A percentile compares a stretch with the other conserved stretches of the same genome.
Conservation (phyloP, 2,797 vertebrate species). For the Sebastes ruberrimus region DNA sequence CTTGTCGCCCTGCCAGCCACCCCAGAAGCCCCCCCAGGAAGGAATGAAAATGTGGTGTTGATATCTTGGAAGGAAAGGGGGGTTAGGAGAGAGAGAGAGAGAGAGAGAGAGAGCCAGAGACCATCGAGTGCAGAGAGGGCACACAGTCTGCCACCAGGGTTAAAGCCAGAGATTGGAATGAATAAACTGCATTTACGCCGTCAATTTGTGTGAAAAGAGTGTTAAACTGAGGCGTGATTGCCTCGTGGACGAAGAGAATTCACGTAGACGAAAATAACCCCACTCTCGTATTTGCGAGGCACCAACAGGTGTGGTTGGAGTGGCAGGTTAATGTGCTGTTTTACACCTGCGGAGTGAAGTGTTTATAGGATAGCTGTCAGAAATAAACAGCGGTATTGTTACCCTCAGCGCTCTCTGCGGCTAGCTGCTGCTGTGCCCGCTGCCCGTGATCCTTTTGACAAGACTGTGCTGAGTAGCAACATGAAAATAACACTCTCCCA, state of each 20-base stretch:
- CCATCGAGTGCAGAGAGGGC: conserved; percentile 11
- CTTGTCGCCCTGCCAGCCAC: conserved; percentile 72
- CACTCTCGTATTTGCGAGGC: neutral
- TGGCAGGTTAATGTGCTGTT: conserved; percentile 47
- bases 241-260: neutral
- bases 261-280: neutral
- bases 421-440: neutral
- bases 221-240: neutral
- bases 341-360: conserved; percentile 38
- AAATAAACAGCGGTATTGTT: conserved; percentile 22
- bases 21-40: conserved; percentile 58
- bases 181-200: conserved; percentile 9
- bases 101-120: neutral
- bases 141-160: conserved; percentile 1
- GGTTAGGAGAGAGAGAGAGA: neutral
- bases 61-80: conserved; percentile 43
- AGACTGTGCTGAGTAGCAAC: conserved; percentile 11
- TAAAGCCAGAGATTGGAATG: neutral
- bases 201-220: neutral
- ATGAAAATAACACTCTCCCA: conserved; percentile 13
- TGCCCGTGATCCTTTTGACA: conserved; percentile 24
- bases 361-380: conserved; percentile 49
- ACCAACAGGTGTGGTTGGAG: conserved; percentile 15
- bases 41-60: conserved; percentile 66
- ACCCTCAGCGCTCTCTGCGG: neutral